Conservation (phyloP, 2,113 vertebrate species). For the Sinocyclocheilus maitianheensis region DNA sequence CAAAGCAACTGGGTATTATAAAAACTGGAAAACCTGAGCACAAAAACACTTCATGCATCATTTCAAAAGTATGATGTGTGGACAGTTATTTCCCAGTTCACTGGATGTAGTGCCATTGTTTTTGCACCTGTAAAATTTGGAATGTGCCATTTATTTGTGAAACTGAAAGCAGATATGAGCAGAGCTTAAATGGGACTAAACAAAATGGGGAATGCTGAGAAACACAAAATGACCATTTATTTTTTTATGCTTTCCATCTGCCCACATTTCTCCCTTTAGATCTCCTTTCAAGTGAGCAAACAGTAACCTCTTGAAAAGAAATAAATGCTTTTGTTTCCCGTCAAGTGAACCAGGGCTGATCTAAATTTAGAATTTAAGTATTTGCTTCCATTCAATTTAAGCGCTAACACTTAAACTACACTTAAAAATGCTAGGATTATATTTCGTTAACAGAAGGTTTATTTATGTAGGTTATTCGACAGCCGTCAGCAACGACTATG, state of each 20-base stretch:
- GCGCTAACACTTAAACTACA: not conserved
- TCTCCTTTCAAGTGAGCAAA: conserved; percentile 2
- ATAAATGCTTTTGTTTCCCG: not conserved
- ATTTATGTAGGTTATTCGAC: not conserved
- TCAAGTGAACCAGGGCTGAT: not conserved
- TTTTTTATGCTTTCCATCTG: not conserved
- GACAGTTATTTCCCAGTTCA: not conserved
- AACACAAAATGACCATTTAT: not conserved
- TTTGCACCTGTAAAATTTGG: not conserved
- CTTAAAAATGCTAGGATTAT: not conserved
- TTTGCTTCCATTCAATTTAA: not conserved
- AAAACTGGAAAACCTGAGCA: not conserved
- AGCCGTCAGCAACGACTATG: not conserved
- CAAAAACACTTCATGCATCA: not conserved
- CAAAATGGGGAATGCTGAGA: not conserved
- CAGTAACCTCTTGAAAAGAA: not conserved
- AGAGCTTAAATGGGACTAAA: not conserved
- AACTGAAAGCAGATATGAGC: not conserved
- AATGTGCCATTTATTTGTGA: not conserved
- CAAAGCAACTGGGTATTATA: not conserved
- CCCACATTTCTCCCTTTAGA: not conserved
- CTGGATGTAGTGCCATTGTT: not conserved
- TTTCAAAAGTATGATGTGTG: not conserved
- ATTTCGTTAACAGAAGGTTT: not conserved
- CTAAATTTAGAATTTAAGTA: not conserved